phyloP scores from a whole-genome alignment of 2,797 vertebrate genomes.

The Eulemur rubriventer region DNA sequence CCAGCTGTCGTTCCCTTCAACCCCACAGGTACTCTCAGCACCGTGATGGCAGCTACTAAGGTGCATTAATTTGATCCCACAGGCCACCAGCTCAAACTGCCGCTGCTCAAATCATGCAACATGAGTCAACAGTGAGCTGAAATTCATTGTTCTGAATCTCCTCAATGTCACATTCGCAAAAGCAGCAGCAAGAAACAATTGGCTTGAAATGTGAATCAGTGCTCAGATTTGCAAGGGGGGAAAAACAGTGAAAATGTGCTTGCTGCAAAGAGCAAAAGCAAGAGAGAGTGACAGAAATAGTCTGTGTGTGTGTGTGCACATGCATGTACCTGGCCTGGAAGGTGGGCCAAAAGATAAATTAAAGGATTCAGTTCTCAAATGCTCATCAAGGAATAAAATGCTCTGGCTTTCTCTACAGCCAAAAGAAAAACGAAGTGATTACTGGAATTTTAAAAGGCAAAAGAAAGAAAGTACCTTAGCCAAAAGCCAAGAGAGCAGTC shows the following conservation, averaged over 20 bases:
- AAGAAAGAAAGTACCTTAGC: background rate
- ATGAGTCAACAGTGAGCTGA: constrained; percentile 75
- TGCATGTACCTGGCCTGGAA: background rate
- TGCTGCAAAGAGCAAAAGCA: background rate
- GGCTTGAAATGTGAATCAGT: constrained; percentile 38
- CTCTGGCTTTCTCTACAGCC: background rate
- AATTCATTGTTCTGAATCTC: background rate
- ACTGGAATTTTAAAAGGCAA: constrained; percentile 41
- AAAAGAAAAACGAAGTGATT: constrained; percentile 41
- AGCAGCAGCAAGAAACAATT: constrained; percentile 41
- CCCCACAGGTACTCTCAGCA: background rate
- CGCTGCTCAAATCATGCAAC: constrained; percentile 69
- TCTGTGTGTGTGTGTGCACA: background rate
- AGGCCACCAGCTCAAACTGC: constrained; percentile 44
- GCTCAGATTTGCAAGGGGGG: background rate
- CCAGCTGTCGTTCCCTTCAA: background rate
- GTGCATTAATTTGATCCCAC: constrained; percentile 45
- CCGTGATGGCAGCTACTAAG: constrained; percentile 15
- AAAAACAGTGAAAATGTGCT: background rate
- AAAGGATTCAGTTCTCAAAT: constrained; percentile 19
- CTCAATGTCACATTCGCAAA: background rate
- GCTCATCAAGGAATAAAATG: constrained; percentile 7
- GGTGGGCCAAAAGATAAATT: background rate
- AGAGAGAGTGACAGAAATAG: background rate
- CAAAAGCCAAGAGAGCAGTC: background rate